Evolutionary conservation across 2,113 vertebrate genomes (phyloP).

Genomic region (Centropus unirufus): DNA sequence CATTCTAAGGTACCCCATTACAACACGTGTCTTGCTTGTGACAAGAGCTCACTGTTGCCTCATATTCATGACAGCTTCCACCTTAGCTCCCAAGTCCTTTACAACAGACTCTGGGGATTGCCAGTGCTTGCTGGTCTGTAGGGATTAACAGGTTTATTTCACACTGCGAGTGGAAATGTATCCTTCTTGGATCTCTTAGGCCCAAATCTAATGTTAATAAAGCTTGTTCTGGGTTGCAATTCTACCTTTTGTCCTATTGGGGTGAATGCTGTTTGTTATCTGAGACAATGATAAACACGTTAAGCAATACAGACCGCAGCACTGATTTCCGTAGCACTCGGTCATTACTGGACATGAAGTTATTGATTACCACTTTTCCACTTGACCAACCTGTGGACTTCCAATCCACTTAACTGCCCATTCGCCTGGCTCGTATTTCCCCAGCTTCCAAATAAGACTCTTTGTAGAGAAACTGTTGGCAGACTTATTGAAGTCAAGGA

Average conservation of each 20-base stretch:
- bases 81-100: neutral
- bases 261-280: neutral
- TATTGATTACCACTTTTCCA: neutral
- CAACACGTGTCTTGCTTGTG: neutral
- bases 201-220: neutral
- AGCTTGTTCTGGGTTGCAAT: neutral
- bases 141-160: neutral
- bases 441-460: neutral
- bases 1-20: neutral
- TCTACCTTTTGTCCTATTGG: neutral
- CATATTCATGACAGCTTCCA: neutral
- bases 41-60: neutral
- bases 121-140: neutral
- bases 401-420: neutral
- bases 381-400: neutral
- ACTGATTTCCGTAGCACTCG: neutral
- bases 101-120: neutral
- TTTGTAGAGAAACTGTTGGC: neutral
- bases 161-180: neutral
- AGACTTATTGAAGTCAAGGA: neutral
- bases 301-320: neutral
- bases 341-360: rapidly evolving
- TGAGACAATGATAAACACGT: rapidly evolving
- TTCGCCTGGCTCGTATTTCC: neutral
- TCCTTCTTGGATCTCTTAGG: neutral